Base-by-base conservation (phyloP, 2,113 vertebrate species). In the Myocastor coypus region DNA sequence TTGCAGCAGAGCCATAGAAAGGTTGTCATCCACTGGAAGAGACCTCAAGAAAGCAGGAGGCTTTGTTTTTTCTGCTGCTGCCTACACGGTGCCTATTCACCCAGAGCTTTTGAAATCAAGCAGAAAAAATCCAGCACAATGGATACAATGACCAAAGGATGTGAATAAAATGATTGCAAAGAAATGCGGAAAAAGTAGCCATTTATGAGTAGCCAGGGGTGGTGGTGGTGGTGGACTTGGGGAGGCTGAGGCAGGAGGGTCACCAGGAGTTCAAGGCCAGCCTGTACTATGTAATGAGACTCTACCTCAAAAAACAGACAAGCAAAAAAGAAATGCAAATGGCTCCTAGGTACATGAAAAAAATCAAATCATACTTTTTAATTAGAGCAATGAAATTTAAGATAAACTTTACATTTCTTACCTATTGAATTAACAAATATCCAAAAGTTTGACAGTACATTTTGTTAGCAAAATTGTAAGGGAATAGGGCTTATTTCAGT, bases 361-460 rank as follows among this genome's bases (percentile, higher is more conserved):
- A 32, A 42, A 12, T 32, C 55, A 78, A 90, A 28, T 40, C n/a
- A 64, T 46, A 91, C 30, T 57, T 87, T 83, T 80, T n/a, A 93
- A 42, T 68, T 78, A 66, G 52, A 71, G 64, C 83, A 95, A 82
- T 34, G n/a, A 61, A 95, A 46, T 57, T 77, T 16, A 91, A 87
- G 61, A 90, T 90, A 77, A 82, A 93, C 2, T 57, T 80, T 93
- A 26, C 30, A 40, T 93, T 68, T 91, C 61, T 77, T 34, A 46
- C 34, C 50, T 86, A 7, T 63, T 12, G 32, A 20, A 61, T 5
- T 75, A 59, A 46, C 57, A 90, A 86, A 96, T 81, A 59, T 46
- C 75, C 42, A 78, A 32, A 78, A 32, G 42, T 78, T 78, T 50
- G 75, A 30, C 28, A 50, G 14, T 64, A 66, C 6, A 42, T 57